A percentile compares a stretch with the other conserved stretches of the same genome.
These are phyloP conservation scores for Scopus umbretta DNA, from an alignment of 2,113 vertebrate genomes.

Conservation along the genomic window DNA sequence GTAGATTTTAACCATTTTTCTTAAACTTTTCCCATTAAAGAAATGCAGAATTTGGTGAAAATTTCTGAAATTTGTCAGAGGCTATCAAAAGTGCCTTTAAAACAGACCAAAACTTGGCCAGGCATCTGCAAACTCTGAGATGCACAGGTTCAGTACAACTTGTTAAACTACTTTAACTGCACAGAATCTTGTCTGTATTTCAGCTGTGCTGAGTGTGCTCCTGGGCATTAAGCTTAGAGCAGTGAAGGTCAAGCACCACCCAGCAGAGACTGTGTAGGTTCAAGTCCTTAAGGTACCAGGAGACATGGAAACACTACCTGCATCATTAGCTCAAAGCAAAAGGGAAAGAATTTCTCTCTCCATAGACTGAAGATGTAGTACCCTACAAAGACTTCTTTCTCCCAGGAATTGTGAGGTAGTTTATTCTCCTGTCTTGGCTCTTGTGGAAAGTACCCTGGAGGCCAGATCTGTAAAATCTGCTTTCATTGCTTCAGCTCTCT, in stretches of 20 bases:
- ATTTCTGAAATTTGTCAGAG: neutral
- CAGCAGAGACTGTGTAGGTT: neutral
- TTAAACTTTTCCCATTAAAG: neutral
- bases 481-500: neutral
- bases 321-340: neutral
- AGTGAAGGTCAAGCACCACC: neutral
- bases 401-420: neutral
- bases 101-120: neutral
- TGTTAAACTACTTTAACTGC: neutral
- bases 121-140: neutral
- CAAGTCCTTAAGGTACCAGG: neutral
- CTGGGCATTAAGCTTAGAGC: neutral
- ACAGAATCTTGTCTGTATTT: neutral
- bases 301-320: neutral
- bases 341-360: neutral
- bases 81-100: neutral
- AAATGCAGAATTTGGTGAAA: neutral
- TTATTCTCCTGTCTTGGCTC: neutral
- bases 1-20: neutral
- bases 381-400: neutral
- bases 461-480: neutral
- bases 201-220: neutral
- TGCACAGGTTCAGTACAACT: neutral
- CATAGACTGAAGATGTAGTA: neutral
- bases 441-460: neutral